Evolutionary conservation across 1,140 invertebrate genomes (phyloP).

Genomic region (Mactra quadrangularis): DNA sequence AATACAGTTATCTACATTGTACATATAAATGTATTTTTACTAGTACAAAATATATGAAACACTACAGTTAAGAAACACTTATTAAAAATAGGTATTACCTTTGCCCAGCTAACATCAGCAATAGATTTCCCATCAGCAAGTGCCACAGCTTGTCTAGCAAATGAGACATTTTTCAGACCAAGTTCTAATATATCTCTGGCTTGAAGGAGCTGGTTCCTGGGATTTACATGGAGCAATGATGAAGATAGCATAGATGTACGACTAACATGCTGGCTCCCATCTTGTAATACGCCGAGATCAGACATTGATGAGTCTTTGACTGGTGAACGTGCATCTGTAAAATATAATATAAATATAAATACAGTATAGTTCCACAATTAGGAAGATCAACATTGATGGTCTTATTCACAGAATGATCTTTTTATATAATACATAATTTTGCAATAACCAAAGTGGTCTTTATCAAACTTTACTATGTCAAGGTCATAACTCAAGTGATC

Average conservation of each 20-base stretch:
- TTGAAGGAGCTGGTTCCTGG: conserved; percentile 71
- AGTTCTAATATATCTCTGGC: conserved; percentile 80
- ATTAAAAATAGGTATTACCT: too few relatives aligned
- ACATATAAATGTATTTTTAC: too few relatives aligned
- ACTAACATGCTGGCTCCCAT: conserved; percentile 63
- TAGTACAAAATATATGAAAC: too few relatives aligned
- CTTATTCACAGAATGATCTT: too few relatives aligned
- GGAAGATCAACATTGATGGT: too few relatives aligned
- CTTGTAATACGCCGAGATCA: conserved; percentile 57
- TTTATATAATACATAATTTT: too few relatives aligned
- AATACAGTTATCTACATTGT: too few relatives aligned
- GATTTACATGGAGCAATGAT: conserved; percentile 66
- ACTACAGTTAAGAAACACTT: too few relatives aligned
- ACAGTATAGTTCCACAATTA: too few relatives aligned
- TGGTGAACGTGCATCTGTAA: conserved; percentile 63
- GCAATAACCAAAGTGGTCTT: too few relatives aligned
- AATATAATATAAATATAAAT: background rate
- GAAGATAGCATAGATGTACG: conserved; percentile 72
- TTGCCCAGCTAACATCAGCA: conserved; percentile 81
- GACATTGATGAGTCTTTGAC: conserved; percentile 74
- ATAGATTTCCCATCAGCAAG: conserved; percentile 80
- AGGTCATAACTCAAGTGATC: too few relatives aligned
- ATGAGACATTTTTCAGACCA: conserved; percentile 80
- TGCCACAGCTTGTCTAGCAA: conserved; percentile 77
- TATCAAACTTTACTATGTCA: too few relatives aligned